Base-by-base conservation (phyloP, 2,797 vertebrate genomes). In the Triplophysa yarkandensis region DNA sequence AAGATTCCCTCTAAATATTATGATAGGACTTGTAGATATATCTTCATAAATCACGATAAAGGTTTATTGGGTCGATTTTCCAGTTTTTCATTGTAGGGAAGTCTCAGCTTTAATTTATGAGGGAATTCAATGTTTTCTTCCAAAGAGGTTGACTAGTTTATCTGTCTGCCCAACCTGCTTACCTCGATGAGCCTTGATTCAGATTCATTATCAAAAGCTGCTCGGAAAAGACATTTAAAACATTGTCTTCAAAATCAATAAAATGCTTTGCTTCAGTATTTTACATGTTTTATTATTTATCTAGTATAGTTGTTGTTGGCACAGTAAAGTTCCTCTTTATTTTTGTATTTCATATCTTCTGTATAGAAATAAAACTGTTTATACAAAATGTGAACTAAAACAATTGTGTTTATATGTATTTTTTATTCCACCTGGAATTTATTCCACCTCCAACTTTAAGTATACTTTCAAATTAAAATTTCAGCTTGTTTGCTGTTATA, bases 291-390 rank as follows among this genome's bases (percentile, higher is more conserved):
- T 81, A 82, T 84, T 80, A 82, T 79, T 86, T 85, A 82, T 83
- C 87, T 84, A 57, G 81, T 81, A 77, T 78, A 82, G 67, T 69
- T 80, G 79, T 88, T 82, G 83, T 82, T 82, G 70, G 86, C 74
- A 88, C 84, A 83, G 89, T 85, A 88, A 85, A 83, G 89, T 85
- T 36, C 83, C 81, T 86, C 88, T 93, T 92, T 95, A 94, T 95
- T 95, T 95, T 95, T 94, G 90, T 95, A 95, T 87, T 87, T 87
- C 78, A 55, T 84, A 86, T 82, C 92, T 87, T 87, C 91, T 92
- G 80, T 79, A 86, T 88, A 87, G 90, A 88, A 95, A 94, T 95
- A 95, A 95, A 95, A 80, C 82, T 88, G 68, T 78, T 82, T 77
- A 66, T 82, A 76, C 39, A 48, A 70, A 68, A 80, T 34, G 68